phyloP scores from a whole-genome alignment of 2,113 vertebrate species.

The Gavialis gangeticus region DNA sequence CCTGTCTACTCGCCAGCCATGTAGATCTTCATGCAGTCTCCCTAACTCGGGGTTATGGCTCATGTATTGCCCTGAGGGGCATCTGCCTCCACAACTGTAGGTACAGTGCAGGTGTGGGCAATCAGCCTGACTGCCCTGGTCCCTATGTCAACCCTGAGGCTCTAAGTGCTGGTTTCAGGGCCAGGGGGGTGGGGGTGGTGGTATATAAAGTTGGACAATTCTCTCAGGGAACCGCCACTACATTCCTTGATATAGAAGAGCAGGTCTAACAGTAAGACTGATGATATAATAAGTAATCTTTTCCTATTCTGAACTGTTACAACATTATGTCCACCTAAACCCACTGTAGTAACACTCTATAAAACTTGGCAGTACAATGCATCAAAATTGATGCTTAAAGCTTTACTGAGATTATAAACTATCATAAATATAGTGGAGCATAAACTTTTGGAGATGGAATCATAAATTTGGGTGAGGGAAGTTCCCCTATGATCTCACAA shows the following conservation, averaged over 20 bases:
- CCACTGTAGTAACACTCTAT: background rate
- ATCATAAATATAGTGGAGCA: conserved; percentile 4
- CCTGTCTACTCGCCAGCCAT: no score
- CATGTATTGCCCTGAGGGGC: no score
- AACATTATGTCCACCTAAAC: background rate
- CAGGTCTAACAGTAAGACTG: background rate
- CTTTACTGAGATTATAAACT: background rate
- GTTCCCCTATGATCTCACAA: background rate
- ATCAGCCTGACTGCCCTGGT: no score
- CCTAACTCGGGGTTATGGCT: no score
- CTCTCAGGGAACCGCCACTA: no score
- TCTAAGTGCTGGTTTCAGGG: no score
- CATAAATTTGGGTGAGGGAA: conserved; percentile 18
- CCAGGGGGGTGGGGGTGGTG: background rate
- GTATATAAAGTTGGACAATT: background rate
- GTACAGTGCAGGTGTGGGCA: no score
- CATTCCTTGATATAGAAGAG: background rate
- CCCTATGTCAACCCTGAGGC: no score
- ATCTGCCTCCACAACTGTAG: no score
- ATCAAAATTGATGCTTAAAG: background rate
- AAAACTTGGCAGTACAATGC: background rate
- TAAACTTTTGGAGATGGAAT: conserved; percentile 26
- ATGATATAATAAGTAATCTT: background rate
- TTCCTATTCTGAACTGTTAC: background rate
- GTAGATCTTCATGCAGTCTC: no score